These are phyloP conservation scores for Ciona savignyi DNA, from an alignment of 23 tunicate species.

Conservation along the genomic window DNA sequence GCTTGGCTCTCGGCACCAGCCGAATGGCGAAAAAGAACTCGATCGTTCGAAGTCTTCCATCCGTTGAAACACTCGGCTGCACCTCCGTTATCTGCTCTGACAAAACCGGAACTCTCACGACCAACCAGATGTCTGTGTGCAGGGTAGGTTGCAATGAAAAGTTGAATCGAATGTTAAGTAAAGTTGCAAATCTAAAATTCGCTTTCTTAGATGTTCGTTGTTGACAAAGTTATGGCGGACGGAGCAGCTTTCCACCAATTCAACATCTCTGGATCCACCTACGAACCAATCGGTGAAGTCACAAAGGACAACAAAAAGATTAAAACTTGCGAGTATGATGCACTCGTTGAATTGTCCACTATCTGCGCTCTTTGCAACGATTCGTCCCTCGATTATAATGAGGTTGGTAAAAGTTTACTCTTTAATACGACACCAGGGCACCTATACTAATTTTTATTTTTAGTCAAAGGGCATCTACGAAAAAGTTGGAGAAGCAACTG, in stretches of 20 bases:
- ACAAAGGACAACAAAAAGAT: conserved; percentile 65
- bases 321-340: conserved; percentile 56
- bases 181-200: too few species aligned
- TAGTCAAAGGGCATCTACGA: conserved; percentile 84
- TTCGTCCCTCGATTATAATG: conserved; percentile 96
- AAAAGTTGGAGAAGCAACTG: conserved; percentile 99
- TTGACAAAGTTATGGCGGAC: conserved; percentile 54
- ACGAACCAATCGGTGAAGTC: conserved; percentile 93
- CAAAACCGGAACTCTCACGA: conserved; percentile 98
- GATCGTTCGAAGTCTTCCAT: conserved; percentile 93
- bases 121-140: conserved; percentile 99
- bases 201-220: conserved; percentile 52
- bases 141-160: conserved; percentile 29
- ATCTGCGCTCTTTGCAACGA: conserved; percentile 98
- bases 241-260: conserved; percentile 74
- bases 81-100: conserved; percentile 99
- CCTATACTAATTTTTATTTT: background rate
- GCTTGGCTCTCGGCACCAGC: conserved; percentile 98
- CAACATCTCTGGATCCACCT: conserved; percentile 94
- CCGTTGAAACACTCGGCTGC: conserved; percentile 98
- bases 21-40: conserved; percentile 99
- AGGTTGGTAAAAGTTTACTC: conserved; percentile 11
- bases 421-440: background rate
- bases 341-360: conserved; percentile 91
- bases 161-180: too few species aligned